Conservation (phyloP, 2,888 invertebrate genomes). For the Temnothorax ravouxi region DNA sequence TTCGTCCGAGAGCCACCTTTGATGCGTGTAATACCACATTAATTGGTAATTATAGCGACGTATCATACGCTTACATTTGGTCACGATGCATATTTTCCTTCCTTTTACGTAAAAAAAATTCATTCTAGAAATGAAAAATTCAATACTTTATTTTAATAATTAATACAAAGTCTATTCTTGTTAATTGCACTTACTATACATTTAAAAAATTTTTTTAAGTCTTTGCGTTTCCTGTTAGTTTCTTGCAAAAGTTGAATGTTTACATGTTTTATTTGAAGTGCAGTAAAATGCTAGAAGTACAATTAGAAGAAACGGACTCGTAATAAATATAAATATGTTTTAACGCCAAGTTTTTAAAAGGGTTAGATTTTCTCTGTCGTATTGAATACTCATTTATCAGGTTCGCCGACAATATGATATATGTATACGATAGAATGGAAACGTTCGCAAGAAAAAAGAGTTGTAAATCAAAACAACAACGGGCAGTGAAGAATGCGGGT, state of each 20-base stretch:
- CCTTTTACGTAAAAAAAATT: background rate
- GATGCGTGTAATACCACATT: constrained; percentile 79
- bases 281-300: background rate
- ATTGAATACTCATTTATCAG: constrained; percentile 29
- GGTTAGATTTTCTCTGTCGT: background rate
- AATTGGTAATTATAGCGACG: constrained; percentile 80
- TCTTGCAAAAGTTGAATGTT: background rate
- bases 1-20: constrained; percentile 61
- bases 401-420: constrained; percentile 21
- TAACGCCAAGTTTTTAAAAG: background rate
- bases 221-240: background rate
- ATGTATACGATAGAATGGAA: background rate
- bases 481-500: background rate
- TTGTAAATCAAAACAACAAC: constrained; percentile 39
- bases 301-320: background rate
- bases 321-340: background rate
- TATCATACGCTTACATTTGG: constrained; percentile 57
- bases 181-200: background rate
- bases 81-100: background rate
- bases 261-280: background rate
- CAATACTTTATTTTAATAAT: background rate
- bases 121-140: background rate
- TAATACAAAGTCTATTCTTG: background rate
- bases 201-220: background rate
- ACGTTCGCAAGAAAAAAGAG: background rate